Evolutionary conservation across 2,113 vertebrate species (phyloP).

Genomic region (Plecotus auritus): DNA sequence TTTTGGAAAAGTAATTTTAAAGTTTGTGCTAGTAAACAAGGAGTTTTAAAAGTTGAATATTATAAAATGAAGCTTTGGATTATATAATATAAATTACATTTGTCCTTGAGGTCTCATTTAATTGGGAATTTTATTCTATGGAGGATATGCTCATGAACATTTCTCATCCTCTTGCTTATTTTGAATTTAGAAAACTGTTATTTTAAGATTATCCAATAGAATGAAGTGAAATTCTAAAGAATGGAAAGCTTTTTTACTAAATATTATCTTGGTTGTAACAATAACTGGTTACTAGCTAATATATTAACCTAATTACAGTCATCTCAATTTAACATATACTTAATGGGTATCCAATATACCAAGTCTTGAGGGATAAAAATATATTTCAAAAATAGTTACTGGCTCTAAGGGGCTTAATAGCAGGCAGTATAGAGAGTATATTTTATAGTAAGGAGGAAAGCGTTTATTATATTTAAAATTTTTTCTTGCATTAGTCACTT

Average conservation of each 20-base stretch:
- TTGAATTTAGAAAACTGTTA: not conserved
- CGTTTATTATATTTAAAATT: not conserved
- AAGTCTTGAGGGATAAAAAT: not conserved
- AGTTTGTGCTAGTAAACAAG: not conserved
- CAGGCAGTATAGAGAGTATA: too few species aligned
- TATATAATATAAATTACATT: not conserved
- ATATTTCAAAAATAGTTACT: not conserved
- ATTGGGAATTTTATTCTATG: not conserved
- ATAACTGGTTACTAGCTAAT: not conserved
- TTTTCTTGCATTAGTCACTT: not conserved
- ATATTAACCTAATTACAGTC: not conserved
- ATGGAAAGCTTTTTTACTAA: not conserved
- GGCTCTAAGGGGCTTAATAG: not conserved
- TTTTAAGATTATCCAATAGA: not conserved
- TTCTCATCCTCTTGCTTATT: not conserved
- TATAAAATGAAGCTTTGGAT: not conserved
- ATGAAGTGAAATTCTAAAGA: not conserved
- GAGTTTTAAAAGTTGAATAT: not conserved
- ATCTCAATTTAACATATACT: not conserved
- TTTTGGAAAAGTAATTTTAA: not conserved
- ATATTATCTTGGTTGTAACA: not conserved
- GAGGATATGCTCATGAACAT: not conserved
- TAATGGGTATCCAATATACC: not conserved
- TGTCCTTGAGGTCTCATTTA: not conserved
- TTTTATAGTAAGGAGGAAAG: not conserved